Evolutionary conservation across 2,888 invertebrate species (phyloP), one percentile per base, ranked within the genome.

Genomic region (Zeuzera pyrina): DNA sequence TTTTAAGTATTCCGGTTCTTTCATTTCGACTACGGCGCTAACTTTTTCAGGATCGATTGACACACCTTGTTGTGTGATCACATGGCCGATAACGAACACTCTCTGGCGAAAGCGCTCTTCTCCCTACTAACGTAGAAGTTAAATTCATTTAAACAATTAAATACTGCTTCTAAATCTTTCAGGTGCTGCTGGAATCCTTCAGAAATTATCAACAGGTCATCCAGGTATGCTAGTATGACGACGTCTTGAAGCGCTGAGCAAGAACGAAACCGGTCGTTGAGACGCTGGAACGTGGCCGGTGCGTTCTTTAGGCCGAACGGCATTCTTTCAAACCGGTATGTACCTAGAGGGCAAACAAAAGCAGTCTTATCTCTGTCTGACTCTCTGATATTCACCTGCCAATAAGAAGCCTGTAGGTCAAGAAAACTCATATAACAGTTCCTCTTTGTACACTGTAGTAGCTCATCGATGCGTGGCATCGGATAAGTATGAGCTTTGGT

Each of bases 361-460:
- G 49, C 45, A 2, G 55, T 56, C 30, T 52, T 54, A 2, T 42
- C 34, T 12, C 39, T 42, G 30, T 56, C 49, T 13, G 24, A 33
- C 22, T 42, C 34, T 11, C 27, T 12, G 2, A 49, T 36, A 8
- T n/a, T 28, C 2, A 62, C 47, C 31, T 67, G 67, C 47, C 54
- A 60, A 35, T 66, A 69, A 1, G 64, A 62, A 3, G 57, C 35
- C 12, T 42, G 43, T 2, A 71, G 35, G 31, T 68, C 64, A 2
- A 70, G 33, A 2, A 56, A 56, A 4, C 54, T 36, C 45, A 57
- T 51, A 32, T 35, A 51, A 3, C 46, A 40, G 6, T 36, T 36
- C 13, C 21, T 8, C 34, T 47, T 51, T 2, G 55, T 46, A 1
- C 36, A 41, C 26, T 58, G 55, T n/a, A 65, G 30, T 21, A 57